Evolutionary conservation across 2,797 vertebrate genomes (phyloP), one percentile per base, ranked within the genome.

Genomic region (Propithecus perrieri): DNA sequence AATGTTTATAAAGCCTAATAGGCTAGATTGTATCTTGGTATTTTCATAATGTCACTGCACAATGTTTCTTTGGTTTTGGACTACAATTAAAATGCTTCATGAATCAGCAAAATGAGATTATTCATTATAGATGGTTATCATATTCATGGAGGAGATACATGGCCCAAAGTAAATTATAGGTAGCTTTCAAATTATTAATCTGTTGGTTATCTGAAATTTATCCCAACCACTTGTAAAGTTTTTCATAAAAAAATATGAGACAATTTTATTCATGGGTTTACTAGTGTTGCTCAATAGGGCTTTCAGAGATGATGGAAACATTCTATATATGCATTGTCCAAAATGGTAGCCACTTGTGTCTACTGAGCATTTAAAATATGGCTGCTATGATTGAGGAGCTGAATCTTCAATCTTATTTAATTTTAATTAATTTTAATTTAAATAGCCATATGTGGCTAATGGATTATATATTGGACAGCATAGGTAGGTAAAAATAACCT

Each of bases 391-490:
- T 0, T 7, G 20, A 78, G 3, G 7, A 28, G 35, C 5, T 85
- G 6, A 75, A 74, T 79, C 86, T 46, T 55, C 69, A 75, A 89
- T 92, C 69, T 85, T 72, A 50, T 65, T 57, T 89, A 33, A 76
- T 33, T 93, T 83, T 86, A 76, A 61, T 88, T 89, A 80, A 74
- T 75, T 86, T 96, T 55, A 85, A 91, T 85, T 80, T 81, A 67
- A 88, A 59, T 89, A 67, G 2, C 4, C 5, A 26, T 33, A 38
- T n/a, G n/a, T 74, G 7, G 22, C 35, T 74, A 67, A 26, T 61
- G 26, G 12, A 35, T 93, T 78, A 33, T 30, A 11, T 46, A 41
- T 80, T 71, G 7, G 24, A 78, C 8, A 87, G 17, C 22, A 76
- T 4, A 69, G 33, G 65, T 65, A 46, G n/a, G 46, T n/a, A 78